A percentile compares a stretch with the other conserved stretches of the same genome.
phyloP scores from a whole-genome alignment of 1,140 invertebrate species.

The Drosophila trapezifrons region DNA sequence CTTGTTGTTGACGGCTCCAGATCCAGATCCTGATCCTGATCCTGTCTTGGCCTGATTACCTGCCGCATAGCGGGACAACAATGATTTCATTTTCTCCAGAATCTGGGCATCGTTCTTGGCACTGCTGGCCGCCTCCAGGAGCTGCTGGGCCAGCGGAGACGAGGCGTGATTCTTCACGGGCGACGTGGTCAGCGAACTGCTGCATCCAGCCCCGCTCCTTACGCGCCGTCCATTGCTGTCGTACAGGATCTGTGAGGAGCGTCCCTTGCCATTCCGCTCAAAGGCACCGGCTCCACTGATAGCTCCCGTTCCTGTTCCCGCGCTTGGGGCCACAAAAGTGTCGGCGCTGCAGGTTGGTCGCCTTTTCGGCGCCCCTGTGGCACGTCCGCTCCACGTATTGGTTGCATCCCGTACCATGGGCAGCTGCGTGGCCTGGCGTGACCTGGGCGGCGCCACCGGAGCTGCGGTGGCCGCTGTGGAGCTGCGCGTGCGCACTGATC shows the following conservation, averaged over 20 bases:
- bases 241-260: constrained; percentile 88
- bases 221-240: constrained; percentile 86
- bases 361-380: constrained; percentile 74
- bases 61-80: constrained; percentile 88
- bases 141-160: constrained; percentile 88
- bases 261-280: constrained; percentile 86
- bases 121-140: constrained; percentile 88
- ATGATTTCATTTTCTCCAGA: constrained; percentile 89
- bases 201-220: constrained; percentile 70
- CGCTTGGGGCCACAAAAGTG: constrained; percentile 86
- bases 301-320: not conserved
- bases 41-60: constrained; percentile 56
- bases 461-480: constrained; percentile 1
- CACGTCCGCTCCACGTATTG: constrained; percentile 90
- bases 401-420: constrained; percentile 84
- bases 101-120: constrained; percentile 89
- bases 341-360: constrained; percentile 88
- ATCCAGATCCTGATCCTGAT: constrained; percentile 14
- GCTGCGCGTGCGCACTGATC: constrained; percentile 69
- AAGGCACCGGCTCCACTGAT: constrained; percentile 79
- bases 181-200: constrained; percentile 82
- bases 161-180: constrained; percentile 86
- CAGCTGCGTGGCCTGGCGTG: constrained; percentile 80
- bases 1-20: constrained; percentile 2
- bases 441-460: constrained; percentile 17